Evolutionary conservation across 2,113 vertebrate genomes (phyloP), one percentile per base, ranked within the genome.

Genomic region (Cyanocitta stelleri): DNA sequence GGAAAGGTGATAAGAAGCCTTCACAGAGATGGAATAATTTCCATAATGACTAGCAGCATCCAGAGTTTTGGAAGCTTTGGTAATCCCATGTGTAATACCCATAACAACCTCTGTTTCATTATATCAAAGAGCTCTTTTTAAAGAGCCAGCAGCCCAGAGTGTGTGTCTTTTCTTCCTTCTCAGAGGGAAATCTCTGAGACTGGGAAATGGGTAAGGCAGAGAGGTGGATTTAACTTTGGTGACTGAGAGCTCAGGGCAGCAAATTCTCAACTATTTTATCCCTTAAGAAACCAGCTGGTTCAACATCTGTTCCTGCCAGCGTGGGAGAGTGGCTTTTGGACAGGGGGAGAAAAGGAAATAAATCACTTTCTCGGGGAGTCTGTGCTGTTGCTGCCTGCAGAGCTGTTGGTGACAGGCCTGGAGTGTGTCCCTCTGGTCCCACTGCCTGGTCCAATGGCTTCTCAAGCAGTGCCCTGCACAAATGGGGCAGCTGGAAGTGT

Each of bases 371-470:
- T 20, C 1, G 2, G n/a, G 11, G n/a, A 76, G 20, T 7, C 41
- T 21, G 33, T 66, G 48, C 32, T 10, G 41, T 1, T 48, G 18
- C n/a, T 61, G 52, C 51, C 61, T 69, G 56, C 72, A 68, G n/a
- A 74, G 54, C 27, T 58, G 9, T 7, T 0, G 0, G 30, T 4
- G 3, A 21, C 9, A 3, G 33, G 10, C 27, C 24, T 11, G 3
- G 14, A 55, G 4, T 0, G 6, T 23, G 17, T 9, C 49, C 30
- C 29, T 44, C 62, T 3, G 3, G 11, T 41, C 44, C 49, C 32
- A 9, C 4, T 44, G 12, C n/a, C 19, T 32, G 32, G 24, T 66
- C 62, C 33, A 54, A 11, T 4, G 23, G 39, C 23, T 72, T 72
- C 41, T 72, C 9, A 1, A 2, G 9, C 51, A 39, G 23, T 17